These are phyloP conservation scores for Charadrius vociferus DNA, from an alignment of 2,113 vertebrate genomes.

Conservation along the genomic window DNA sequence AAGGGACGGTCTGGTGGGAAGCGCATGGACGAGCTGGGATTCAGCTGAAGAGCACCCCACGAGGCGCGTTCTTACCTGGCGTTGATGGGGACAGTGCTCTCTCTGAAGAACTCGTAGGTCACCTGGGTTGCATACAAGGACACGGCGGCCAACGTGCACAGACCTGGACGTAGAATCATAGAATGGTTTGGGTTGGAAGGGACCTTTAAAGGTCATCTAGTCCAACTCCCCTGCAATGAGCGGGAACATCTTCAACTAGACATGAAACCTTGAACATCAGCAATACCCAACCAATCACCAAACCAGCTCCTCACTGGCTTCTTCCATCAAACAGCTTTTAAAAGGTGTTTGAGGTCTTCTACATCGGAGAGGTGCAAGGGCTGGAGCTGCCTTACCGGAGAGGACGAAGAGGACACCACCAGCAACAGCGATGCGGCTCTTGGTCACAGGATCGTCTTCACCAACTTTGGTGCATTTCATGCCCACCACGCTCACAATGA, in stretches of 20 bases:
- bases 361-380: neutral
- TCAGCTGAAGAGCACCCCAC: neutral
- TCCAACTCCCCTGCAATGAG: neutral
- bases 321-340: neutral
- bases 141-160: slow-evolving; percentile 90
- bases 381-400: slow-evolving; percentile 79
- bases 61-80: slow-evolving; percentile 79
- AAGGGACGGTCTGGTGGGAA: neutral
- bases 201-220: neutral
- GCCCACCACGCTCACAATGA: slow-evolving; percentile 92
- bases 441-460: slow-evolving; percentile 90
- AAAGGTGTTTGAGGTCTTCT: neutral
- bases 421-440: slow-evolving; percentile 87
- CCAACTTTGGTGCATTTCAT: slow-evolving; percentile 98
- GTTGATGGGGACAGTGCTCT: slow-evolving; percentile 86
- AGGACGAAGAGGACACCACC: slow-evolving; percentile 91
- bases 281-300: neutral
- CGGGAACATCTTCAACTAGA: neutral
- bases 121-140: slow-evolving; percentile 94
- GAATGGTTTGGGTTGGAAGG: neutral
- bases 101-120: slow-evolving; percentile 93
- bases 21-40: neutral
- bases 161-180: slow-evolving; percentile 71
- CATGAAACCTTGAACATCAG: rapidly evolving
- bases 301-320: neutral